Conservation (phyloP, 2,888 invertebrate genomes). For the Cerceris ruficornis region DNA sequence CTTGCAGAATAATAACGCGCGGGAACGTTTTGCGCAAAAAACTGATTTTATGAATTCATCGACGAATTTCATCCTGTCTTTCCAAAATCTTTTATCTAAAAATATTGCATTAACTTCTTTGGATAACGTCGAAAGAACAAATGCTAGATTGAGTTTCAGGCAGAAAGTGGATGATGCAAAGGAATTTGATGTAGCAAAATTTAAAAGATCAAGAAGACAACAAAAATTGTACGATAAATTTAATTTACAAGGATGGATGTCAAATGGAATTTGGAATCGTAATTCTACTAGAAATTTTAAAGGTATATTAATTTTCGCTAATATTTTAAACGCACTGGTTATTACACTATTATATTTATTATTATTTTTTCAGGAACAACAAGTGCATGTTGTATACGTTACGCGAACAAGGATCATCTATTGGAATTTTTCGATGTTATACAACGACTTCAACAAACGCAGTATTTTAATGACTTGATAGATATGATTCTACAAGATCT, state of each 20-base stretch:
- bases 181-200: constrained; percentile 6
- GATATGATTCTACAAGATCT: constrained; percentile 63
- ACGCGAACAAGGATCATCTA: constrained; percentile 69
- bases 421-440: constrained; percentile 62
- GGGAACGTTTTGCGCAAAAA: constrained; percentile 22
- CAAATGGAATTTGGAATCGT: constrained; percentile 76
- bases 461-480: constrained; percentile 68
- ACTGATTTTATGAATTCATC: constrained; percentile 2
- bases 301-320: constrained; percentile 59
- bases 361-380: constrained; percentile 64
- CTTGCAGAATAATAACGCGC: constrained; percentile 30
- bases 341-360: constrained; percentile 1
- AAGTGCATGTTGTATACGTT: constrained; percentile 65
- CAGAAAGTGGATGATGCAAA: constrained; percentile 21
- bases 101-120: constrained; percentile 34
- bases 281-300: constrained; percentile 59
- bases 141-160: constrained; percentile 55
- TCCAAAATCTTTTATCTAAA: constrained; percentile 24
- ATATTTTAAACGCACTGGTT: not conserved
- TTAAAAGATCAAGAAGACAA: constrained; percentile 1
- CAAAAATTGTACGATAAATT: not conserved
- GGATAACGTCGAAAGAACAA: constrained; percentile 48
- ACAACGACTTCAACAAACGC: constrained; percentile 71
- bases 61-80: constrained; percentile 35
- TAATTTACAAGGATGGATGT: constrained; percentile 60